phyloP scores from a whole-genome alignment of 2,797 vertebrate genomes.

The Allobates femoralis region DNA sequence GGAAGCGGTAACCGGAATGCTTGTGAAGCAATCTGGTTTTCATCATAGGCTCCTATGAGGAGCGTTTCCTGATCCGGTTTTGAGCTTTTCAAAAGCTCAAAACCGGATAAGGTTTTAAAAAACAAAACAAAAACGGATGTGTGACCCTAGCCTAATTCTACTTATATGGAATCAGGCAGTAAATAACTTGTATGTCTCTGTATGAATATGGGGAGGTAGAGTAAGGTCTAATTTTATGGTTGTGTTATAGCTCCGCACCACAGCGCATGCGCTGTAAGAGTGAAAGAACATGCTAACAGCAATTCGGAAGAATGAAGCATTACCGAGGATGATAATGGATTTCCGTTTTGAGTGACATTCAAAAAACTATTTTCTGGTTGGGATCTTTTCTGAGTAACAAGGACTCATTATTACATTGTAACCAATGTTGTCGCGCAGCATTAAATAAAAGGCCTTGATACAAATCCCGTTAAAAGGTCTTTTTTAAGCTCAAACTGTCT shows the following conservation, averaged over 20 bases:
- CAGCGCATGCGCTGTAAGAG: background rate
- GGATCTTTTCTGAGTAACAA: background rate
- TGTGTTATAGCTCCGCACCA: background rate
- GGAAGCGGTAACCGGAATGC: no score
- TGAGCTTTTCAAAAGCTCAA: no score
- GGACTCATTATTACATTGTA: background rate
- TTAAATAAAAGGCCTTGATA: slow-evolving; percentile 18
- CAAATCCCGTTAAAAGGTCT: background rate
- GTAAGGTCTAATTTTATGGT: background rate
- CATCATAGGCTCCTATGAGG: no score
- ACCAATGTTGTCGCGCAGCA: background rate
- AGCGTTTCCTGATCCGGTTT: no score
- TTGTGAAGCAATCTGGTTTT: no score
- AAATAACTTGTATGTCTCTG: no score
- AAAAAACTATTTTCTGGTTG: slow-evolving; percentile 13
- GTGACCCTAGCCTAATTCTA: no score
- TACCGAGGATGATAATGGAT: background rate
- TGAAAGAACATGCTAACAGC: background rate
- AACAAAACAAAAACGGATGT: no score
- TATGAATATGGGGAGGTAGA: no score
- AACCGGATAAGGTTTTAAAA: no score
- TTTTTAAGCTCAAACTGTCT: slow-evolving; percentile 12
- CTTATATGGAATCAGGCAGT: no score
- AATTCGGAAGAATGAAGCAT: no score
- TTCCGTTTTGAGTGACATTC: background rate